Evolutionary conservation across 2,797 vertebrate genomes (phyloP).

Genomic region (Phylloscopus collybita): DNA sequence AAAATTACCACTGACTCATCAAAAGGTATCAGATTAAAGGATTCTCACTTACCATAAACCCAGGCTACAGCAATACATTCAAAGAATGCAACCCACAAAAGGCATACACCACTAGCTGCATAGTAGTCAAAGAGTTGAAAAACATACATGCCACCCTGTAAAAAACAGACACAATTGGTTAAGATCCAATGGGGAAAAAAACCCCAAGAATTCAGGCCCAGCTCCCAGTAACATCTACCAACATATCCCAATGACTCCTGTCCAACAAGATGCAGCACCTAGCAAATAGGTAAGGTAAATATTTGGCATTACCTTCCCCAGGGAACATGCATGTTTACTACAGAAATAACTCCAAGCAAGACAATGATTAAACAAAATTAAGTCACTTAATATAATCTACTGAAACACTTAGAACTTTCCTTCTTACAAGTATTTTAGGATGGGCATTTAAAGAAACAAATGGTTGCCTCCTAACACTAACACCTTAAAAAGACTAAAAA

Average conservation of each 20-base stretch:
- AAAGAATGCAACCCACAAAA: conserved; percentile 99
- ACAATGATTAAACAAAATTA: conserved; percentile 13
- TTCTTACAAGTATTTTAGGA: conserved; percentile 17
- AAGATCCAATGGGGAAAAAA: neutral
- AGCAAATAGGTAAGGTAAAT: conserved; percentile 8
- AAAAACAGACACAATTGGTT: neutral
- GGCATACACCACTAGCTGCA: conserved; percentile 99
- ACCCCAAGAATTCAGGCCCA: neutral
- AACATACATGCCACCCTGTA: conserved; percentile 99
- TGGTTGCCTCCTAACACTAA: neutral
- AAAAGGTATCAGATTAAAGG: neutral
- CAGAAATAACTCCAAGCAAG: conserved; percentile 30
- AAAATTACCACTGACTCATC: conserved; percentile 4
- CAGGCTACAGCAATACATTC: conserved; percentile 99
- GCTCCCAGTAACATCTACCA: neutral
- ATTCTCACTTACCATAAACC: conserved; percentile 93
- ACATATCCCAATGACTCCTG: neutral
- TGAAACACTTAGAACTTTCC: neutral
- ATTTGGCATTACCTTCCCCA: conserved; percentile 3
- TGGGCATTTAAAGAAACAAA: conserved; percentile 17
- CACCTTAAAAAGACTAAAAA: neutral
- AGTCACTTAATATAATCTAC: conserved; percentile 13
- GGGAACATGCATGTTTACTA: conserved; percentile 21
- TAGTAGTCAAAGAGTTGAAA: conserved; percentile 99
- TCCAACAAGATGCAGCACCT: neutral